A percentile compares a stretch with the other conserved stretches of the same genome.
Evolutionary conservation across 2,888 invertebrate genomes (phyloP).

Genomic region (Apamea epomidion): DNA sequence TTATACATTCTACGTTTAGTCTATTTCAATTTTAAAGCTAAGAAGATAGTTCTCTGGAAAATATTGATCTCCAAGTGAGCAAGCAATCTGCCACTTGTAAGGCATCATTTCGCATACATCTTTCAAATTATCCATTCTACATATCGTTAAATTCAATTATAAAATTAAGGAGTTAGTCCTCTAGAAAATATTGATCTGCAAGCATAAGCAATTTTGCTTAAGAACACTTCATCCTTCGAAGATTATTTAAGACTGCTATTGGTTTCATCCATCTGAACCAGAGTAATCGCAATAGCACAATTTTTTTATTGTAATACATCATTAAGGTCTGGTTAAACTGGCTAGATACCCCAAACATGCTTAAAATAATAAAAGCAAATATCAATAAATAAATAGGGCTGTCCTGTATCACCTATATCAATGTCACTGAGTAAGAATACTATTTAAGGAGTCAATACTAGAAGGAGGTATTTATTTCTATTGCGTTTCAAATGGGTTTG

Average conservation of each 20-base stretch:
- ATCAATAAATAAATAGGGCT: background rate
- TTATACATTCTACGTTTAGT: background rate
- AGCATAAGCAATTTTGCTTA: background rate
- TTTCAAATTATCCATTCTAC: background rate
- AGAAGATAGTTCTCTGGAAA: background rate
- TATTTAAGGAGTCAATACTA: constrained; percentile 25
- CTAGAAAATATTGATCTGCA: background rate
- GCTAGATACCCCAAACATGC: background rate
- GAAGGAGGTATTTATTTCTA: constrained; percentile 11
- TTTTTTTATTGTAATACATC: background rate
- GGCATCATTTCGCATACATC: background rate
- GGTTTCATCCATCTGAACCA: background rate
- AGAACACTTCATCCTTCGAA: background rate
- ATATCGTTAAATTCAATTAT: background rate
- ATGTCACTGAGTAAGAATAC: constrained; percentile 9
- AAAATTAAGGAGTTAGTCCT: background rate
- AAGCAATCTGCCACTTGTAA: background rate
- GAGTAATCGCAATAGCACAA: background rate
- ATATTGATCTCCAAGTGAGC: background rate
- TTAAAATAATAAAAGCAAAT: background rate
- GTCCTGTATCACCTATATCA: background rate
- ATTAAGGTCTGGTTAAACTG: background rate
- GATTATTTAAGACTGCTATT: background rate
- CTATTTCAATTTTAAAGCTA: background rate
- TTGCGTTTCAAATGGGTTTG: constrained; percentile 23